Evolutionary conservation across 2,797 vertebrate genomes (phyloP), one percentile per base, ranked within the genome.

Genomic region (Pagetopsis macropterus): DNA sequence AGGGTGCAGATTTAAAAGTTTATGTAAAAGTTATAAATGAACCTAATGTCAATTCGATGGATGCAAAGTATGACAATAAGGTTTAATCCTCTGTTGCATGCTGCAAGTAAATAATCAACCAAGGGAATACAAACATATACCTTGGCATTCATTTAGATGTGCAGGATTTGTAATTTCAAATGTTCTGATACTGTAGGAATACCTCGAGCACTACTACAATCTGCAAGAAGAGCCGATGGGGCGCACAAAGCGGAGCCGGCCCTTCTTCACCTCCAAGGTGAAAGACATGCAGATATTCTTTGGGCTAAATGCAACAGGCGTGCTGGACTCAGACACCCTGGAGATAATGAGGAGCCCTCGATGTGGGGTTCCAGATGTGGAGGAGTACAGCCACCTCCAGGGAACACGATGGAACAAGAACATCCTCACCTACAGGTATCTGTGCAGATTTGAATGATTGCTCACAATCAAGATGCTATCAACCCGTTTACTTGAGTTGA

Each of bases 211-310:
- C 11, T 94, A 89, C 81, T 95, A 95, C 82, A 74, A 88, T 71
- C 90, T 93, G 51, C 70, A 90, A 68, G 77, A 66, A 9, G 91
- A 92, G 68, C 76, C 87, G 0, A 9, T 70, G 5, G 86, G 80
- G 21, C 92, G 91, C 48, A 81, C 58, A 11, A 94, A 92, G 79
- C 79, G 93, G 48, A 94, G 92, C 15, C 78, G 75, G 23, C 78
- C 86, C 3, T 83, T 84, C 6, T 93, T 95, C 62, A 78, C 76
- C 73, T 90, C 93, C 64, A 94, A 93, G 77, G 64, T 96, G 68
- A 93, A 90, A 70, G 94, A 94, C 72, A 96, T 96, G 95, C 95
- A 96, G 87, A 71, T 70, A 27, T 95, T 95, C 84, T 95, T 94
- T 50, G 84, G 91, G n/a, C 91, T 95, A n/a, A 93, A 94, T 65